phyloP scores from a whole-genome alignment of 2,888 invertebrate species.

The Andrena marginata region DNA sequence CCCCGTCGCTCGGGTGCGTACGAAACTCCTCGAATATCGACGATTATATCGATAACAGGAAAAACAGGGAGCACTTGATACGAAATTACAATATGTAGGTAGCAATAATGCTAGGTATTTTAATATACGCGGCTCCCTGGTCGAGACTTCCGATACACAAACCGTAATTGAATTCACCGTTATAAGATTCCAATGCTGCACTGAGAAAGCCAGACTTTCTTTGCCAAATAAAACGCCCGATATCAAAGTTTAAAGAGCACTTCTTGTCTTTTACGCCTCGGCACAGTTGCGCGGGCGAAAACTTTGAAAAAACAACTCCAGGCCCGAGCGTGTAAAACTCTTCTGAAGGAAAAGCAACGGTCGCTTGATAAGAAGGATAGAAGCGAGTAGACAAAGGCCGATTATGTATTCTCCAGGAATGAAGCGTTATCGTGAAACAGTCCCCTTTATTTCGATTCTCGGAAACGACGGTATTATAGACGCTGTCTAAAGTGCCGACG shows the following conservation, averaged over 20 bases:
- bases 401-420: neutral
- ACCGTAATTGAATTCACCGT: conserved; percentile 3
- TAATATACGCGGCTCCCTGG: neutral
- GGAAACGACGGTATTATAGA: neutral
- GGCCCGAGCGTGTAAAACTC: neutral
- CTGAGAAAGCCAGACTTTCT: neutral
- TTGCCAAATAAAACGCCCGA: neutral
- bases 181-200: neutral
- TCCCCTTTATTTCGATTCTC: conserved; percentile 6
- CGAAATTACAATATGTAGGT: neutral
- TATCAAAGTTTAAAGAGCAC: conserved; percentile 4
- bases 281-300: neutral
- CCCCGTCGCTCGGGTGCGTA: neutral
- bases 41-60: neutral
- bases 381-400: neutral
- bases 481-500: neutral
- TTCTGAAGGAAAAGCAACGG: neutral
- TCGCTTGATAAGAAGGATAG: neutral
- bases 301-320: neutral
- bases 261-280: neutral
- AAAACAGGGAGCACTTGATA: neutral
- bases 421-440: neutral
- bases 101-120: neutral
- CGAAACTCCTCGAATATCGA: neutral
- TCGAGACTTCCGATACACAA: neutral